Conservation (phyloP, 2,888 invertebrate species). For the Lepeophtheirus nordmannii region DNA sequence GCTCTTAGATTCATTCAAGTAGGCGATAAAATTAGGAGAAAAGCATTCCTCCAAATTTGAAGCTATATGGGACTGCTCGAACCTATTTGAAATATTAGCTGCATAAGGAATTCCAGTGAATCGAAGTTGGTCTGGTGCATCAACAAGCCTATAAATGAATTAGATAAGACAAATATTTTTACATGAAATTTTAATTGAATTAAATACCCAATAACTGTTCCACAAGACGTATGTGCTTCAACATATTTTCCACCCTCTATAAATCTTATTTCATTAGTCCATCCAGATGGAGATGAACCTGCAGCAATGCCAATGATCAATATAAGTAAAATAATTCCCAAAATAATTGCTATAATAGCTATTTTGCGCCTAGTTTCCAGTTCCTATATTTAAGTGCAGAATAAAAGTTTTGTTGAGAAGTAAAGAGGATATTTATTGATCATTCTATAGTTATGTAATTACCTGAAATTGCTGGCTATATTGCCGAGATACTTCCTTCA, state of each 20-base stretch:
- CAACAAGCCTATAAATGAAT: not conserved
- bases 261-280: conserved; percentile 40
- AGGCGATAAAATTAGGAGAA: not conserved
- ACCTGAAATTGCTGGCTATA: not conserved
- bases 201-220: conserved; percentile 55
- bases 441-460: not conserved
- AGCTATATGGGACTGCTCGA: conserved; percentile 34
- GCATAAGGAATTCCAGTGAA: conserved; percentile 72
- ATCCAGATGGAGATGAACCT: conserved; percentile 23
- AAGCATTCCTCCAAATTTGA: conserved; percentile 5
- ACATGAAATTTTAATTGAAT: not conserved
- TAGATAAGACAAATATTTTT: not conserved
- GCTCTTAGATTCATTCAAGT: conserved; percentile 27
- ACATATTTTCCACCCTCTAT: conserved; percentile 54
- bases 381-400: not conserved
- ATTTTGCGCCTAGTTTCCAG: not conserved
- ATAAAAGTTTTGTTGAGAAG: too few relatives aligned
- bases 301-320: conserved; percentile 26
- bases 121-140: conserved; percentile 32
- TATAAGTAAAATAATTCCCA: conserved; percentile 25
- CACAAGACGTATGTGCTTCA: conserved; percentile 57
- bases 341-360: conserved; percentile 2
- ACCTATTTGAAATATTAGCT: conserved; percentile 35
- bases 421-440: too few relatives aligned
- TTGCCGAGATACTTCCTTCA: not conserved